Evolutionary conservation across 2,888 invertebrate genomes (phyloP).

Genomic region (Aradus depressus): DNA sequence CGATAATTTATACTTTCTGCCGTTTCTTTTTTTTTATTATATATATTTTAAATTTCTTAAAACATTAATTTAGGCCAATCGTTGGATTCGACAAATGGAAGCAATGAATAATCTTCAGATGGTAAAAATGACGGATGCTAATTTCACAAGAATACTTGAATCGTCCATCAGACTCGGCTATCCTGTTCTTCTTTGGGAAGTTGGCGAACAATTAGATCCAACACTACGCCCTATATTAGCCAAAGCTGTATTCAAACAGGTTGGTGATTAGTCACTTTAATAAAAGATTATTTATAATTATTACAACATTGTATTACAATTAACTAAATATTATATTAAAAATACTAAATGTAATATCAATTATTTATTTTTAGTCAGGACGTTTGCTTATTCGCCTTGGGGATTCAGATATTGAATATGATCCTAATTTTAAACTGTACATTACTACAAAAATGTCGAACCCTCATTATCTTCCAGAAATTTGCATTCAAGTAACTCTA

Average conservation of each 20-base stretch:
- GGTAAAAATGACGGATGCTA: conserved; percentile 65
- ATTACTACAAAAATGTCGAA: conserved; percentile 85
- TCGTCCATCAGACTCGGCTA: conserved; percentile 71
- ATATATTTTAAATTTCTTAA: not conserved
- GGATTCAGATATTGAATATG: conserved; percentile 82
- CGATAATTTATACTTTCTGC: no score
- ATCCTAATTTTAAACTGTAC: conserved; percentile 71
- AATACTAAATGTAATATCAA: not conserved
- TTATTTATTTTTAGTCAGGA: conserved; percentile 48
- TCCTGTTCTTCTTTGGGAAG: conserved; percentile 78
- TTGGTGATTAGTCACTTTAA: conserved; percentile 1
- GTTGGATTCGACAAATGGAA: conserved; percentile 87
- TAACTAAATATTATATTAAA: no score
- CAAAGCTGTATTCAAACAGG: conserved; percentile 55
- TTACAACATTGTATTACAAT: no score
- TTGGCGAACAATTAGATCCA: conserved; percentile 79
- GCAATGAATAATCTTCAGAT: conserved; percentile 58
- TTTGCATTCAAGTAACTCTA: conserved; percentile 83
- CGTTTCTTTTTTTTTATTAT: no score
- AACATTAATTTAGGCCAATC: conserved; percentile 53
- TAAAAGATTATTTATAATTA: not conserved
- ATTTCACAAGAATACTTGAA: conserved; percentile 66
- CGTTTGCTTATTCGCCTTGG: conserved; percentile 71
- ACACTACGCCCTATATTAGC: conserved; percentile 70
- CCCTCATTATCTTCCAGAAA: conserved; percentile 87